A percentile compares a stretch with the other conserved stretches of the same genome.
Evolutionary conservation across 2,888 invertebrate genomes (phyloP).

Genomic region (Ashinkailepas kermadecensis): DNA sequence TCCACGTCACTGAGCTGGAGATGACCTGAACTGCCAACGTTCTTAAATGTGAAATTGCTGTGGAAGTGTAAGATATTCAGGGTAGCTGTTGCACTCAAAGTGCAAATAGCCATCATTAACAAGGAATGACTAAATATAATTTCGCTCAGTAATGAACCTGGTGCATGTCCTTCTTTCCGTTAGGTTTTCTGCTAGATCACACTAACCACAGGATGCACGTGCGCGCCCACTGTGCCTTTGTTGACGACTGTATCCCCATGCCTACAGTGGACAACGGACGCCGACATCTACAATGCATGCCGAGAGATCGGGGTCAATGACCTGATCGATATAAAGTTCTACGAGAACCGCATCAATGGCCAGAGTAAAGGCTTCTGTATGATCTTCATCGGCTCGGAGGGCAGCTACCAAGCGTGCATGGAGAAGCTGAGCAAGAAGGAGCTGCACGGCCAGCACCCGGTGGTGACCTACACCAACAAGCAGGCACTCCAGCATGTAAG

Average conservation of each 20-base stretch:
- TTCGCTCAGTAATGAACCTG: no score
- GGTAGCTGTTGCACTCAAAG: no score
- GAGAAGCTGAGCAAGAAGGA: conserved; percentile 85
- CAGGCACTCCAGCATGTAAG: conserved; percentile 61
- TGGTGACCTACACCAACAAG: conserved; percentile 91
- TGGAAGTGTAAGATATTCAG: no score
- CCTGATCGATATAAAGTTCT: conserved; percentile 96
- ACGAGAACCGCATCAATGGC: conserved; percentile 97
- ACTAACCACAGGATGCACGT: no score
- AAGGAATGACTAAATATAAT: no score
- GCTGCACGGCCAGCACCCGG: conserved; percentile 88
- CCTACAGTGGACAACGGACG: conserved; percentile 86
- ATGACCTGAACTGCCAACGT: no score
- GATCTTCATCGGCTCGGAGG: conserved; percentile 85
- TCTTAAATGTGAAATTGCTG: no score
- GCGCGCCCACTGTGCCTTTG: not conserved
- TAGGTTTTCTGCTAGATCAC: no score
- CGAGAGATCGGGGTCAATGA: conserved; percentile 81
- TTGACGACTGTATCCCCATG: not conserved
- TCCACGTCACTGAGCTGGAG: no score
- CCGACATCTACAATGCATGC: conserved; percentile 87
- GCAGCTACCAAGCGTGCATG: conserved; percentile 78
- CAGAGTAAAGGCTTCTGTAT: conserved; percentile 98
- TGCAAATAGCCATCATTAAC: no score
- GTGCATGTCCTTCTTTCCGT: no score